Conservation (phyloP, 2,113 vertebrate genomes). For the Strigops habroptila region DNA sequence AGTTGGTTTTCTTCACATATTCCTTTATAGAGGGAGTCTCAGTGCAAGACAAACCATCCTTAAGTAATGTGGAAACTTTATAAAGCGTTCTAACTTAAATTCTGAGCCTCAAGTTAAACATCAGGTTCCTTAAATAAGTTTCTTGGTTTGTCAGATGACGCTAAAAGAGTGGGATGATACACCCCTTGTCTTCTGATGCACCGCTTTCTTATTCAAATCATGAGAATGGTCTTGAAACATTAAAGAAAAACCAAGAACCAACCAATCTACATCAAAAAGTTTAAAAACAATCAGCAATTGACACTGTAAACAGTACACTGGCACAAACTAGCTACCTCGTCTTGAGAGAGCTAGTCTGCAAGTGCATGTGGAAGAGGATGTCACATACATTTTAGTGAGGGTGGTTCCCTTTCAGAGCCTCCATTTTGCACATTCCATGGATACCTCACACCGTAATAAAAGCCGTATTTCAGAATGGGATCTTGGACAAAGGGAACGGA, state of each 20-base stretch:
- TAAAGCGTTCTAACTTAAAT: slow-evolving; percentile 63
- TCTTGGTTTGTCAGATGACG: slow-evolving; percentile 70
- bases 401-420: slow-evolving; percentile 2
- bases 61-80: slow-evolving; percentile 55
- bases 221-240: slow-evolving; percentile 34
- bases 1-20: slow-evolving; percentile 56
- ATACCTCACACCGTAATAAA: neutral
- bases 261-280: slow-evolving; percentile 38
- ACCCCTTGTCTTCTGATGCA: slow-evolving; percentile 46
- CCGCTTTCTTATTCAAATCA: slow-evolving; percentile 23
- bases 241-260: neutral
- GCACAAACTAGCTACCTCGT: slow-evolving; percentile 69
- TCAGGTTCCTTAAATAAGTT: slow-evolving; percentile 67
- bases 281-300: slow-evolving; percentile 56
- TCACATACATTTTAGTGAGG: neutral
- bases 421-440: neutral
- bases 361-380: neutral
- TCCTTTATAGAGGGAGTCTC: slow-evolving; percentile 64
- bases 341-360: slow-evolving; percentile 52
- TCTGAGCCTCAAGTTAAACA: slow-evolving; percentile 55
- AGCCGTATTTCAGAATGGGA: neutral
- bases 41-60: slow-evolving; percentile 67
- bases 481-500: neutral
- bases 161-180: slow-evolving; percentile 69
- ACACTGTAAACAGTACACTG: slow-evolving; percentile 75